Conservation (phyloP, 2,797 vertebrate species). For the Aulostomus chinensis region DNA sequence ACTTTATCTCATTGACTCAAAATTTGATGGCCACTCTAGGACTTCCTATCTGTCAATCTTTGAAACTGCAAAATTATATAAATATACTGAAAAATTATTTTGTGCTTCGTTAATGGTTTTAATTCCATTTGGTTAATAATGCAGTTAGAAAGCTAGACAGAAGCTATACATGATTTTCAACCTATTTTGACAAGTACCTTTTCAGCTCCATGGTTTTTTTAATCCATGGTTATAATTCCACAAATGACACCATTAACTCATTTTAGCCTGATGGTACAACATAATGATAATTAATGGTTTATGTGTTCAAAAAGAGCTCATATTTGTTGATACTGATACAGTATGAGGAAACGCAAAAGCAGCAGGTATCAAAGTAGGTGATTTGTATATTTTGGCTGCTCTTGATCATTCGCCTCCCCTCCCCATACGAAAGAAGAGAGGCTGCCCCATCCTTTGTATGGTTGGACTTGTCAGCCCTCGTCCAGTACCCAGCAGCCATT, state of each 20-base stretch:
- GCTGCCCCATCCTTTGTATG: conserved; percentile 65
- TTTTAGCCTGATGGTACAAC: too few species aligned
- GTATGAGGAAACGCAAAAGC: not conserved
- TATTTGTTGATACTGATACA: too few species aligned
- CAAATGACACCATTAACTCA: not conserved
- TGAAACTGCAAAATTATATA: conserved; percentile 88
- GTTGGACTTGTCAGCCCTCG: conserved; percentile 75
- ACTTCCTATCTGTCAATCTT: conserved; percentile 92
- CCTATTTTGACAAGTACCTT: conserved; percentile 25
- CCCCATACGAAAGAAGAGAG: conserved; percentile 42
- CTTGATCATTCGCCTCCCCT: conserved; percentile 37
- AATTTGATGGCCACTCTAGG: too few species aligned
- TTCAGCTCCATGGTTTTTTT: conserved; percentile 11
- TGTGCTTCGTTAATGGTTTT: conserved; percentile 92
- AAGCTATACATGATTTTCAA: conserved; percentile 31
- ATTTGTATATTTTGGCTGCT: conserved; percentile 34
- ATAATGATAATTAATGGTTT: too few species aligned
- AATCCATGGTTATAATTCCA: conserved; percentile 6
- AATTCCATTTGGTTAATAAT: conserved; percentile 91
- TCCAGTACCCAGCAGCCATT: conserved; percentile 60
- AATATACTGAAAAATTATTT: too few species aligned
- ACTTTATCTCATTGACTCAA: too few species aligned
- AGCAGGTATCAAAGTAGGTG: conserved; percentile 34
- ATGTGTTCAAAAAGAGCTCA: too few species aligned
- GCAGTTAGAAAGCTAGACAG: conserved; percentile 77